Evolutionary conservation across 2,797 vertebrate genomes (phyloP).

Genomic region (Thunnus albacares): DNA sequence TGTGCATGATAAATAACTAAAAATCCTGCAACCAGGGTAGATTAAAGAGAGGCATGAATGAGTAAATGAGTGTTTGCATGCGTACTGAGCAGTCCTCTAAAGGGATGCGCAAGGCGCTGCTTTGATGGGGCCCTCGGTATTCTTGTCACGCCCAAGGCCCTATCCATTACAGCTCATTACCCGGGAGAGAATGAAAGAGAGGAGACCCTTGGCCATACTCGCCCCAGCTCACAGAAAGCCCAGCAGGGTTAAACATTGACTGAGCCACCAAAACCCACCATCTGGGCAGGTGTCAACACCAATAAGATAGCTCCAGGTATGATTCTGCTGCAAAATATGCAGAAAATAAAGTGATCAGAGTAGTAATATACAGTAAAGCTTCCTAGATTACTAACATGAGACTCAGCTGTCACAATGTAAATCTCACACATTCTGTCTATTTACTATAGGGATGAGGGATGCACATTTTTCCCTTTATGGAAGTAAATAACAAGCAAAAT

Average conservation of each 20-base stretch:
- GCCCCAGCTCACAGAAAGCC: slow-evolving; percentile 46
- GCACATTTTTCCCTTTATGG: neutral
- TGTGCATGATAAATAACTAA: slow-evolving; percentile 20
- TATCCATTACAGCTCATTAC: slow-evolving; percentile 83
- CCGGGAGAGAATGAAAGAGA: slow-evolving; percentile 70
- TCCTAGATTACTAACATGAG: neutral
- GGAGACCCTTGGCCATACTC: slow-evolving; percentile 63
- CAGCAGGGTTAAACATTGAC: slow-evolving; percentile 72
- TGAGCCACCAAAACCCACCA: slow-evolving; percentile 42
- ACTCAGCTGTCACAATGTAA: neutral
- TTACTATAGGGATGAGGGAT: neutral
- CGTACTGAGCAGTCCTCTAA: slow-evolving; percentile 67
- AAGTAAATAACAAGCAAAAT: slow-evolving; percentile 16
- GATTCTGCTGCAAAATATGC: slow-evolving; percentile 27
- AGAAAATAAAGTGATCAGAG: slow-evolving; percentile 25
- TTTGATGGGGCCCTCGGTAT: slow-evolving; percentile 78
- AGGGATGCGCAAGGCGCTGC: slow-evolving; percentile 55
- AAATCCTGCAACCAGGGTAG: slow-evolving; percentile 19
- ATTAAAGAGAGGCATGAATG: slow-evolving; percentile 52
- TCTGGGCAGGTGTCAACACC: slow-evolving; percentile 65
- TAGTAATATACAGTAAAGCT: slow-evolving; percentile 4
- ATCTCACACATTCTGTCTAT: neutral
- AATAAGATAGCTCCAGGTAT: slow-evolving; percentile 1
- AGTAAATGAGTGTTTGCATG: slow-evolving; percentile 72
- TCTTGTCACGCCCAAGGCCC: slow-evolving; percentile 74